phyloP scores from a whole-genome alignment of 2,797 vertebrate species.

The Xenentodon cancila region DNA sequence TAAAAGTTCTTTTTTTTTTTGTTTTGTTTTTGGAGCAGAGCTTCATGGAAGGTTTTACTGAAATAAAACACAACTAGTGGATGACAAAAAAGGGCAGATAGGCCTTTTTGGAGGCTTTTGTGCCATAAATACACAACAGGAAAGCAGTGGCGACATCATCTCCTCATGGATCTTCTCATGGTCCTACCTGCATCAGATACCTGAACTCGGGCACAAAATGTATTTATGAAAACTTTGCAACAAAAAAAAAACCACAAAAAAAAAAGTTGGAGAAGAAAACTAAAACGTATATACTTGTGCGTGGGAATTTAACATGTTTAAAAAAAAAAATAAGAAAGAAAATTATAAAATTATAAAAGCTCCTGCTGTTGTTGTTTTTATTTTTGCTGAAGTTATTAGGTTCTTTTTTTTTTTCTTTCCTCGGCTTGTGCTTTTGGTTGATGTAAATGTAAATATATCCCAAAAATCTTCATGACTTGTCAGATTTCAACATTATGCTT shows the following conservation, averaged over 20 bases:
- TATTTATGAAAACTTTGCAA: conserved; percentile 94
- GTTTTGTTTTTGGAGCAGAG: conserved; percentile 76
- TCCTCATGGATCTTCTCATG: conserved; percentile 68
- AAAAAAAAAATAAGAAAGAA: conserved; percentile 63
- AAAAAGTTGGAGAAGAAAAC: conserved; percentile 48
- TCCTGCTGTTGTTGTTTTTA: conserved; percentile 87
- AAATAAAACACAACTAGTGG: conserved; percentile 59
- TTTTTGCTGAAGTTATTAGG: conserved; percentile 57
- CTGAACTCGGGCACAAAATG: conserved; percentile 72
- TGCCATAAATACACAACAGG: conserved; percentile 66
- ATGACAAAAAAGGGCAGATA: conserved; percentile 51
- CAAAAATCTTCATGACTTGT: conserved; percentile 70
- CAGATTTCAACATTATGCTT: conserved; percentile 31
- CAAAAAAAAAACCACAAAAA: conserved; percentile 59
- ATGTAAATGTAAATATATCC: conserved; percentile 90
- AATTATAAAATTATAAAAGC: conserved; percentile 68
- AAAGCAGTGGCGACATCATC: conserved; percentile 39
- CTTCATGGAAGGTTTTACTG: conserved; percentile 71
- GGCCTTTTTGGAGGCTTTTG: conserved; percentile 64
- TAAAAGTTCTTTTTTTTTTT: conserved; percentile 61
- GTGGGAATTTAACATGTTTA: conserved; percentile 58
- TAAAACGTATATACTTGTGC: conserved; percentile 87
- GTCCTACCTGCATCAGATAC: conserved; percentile 66
- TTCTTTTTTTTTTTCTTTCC: conserved; percentile 81
- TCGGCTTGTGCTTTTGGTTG: conserved; percentile 84